Evolutionary conservation across 2,113 vertebrate species (phyloP).

Genomic region (Myxocyprinus asiaticus): DNA sequence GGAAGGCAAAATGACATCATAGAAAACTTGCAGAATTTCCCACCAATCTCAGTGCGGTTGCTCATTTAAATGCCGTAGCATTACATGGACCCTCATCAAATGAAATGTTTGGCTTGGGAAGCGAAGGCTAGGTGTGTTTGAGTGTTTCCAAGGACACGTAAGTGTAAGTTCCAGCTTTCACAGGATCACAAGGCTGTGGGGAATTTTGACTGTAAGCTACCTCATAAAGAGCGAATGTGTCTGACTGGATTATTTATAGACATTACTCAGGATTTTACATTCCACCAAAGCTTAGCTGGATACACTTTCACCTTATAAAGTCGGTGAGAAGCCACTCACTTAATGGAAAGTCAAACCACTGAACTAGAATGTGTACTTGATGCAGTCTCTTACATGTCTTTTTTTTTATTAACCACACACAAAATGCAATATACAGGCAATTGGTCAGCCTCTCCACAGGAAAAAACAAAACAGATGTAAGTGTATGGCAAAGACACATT

Average conservation of each 20-base stretch:
- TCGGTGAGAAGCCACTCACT: constrained; percentile 20
- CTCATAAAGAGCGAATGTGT: constrained; percentile 40
- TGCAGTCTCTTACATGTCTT: constrained; percentile 22
- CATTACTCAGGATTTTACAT: constrained; percentile 50
- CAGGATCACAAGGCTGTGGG: constrained; percentile 40
- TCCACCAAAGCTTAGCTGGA: constrained; percentile 43
- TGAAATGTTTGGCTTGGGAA: constrained; percentile 16
- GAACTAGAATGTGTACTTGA: background rate
- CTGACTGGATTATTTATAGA: constrained; percentile 50
- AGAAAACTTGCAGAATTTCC: constrained; percentile 53
- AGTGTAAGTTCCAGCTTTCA: constrained; percentile 43
- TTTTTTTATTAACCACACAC: constrained; percentile 62
- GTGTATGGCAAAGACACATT: background rate
- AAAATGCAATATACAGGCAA: constrained; percentile 58
- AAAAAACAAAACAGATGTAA: constrained; percentile 35
- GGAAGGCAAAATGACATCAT: constrained; percentile 59
- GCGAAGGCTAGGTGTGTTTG: constrained; percentile 18
- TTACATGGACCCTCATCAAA: constrained; percentile 21
- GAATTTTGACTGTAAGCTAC: constrained; percentile 42
- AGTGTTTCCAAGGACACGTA: constrained; percentile 47
- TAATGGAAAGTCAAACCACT: background rate
- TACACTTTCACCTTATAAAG: constrained; percentile 34
- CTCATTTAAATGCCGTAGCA: constrained; percentile 15
- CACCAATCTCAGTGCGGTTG: background rate
- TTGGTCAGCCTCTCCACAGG: constrained; percentile 21